These are phyloP conservation scores for Nettapus auritus DNA, from an alignment of 2,113 vertebrate genomes.

Conservation along the genomic window DNA sequence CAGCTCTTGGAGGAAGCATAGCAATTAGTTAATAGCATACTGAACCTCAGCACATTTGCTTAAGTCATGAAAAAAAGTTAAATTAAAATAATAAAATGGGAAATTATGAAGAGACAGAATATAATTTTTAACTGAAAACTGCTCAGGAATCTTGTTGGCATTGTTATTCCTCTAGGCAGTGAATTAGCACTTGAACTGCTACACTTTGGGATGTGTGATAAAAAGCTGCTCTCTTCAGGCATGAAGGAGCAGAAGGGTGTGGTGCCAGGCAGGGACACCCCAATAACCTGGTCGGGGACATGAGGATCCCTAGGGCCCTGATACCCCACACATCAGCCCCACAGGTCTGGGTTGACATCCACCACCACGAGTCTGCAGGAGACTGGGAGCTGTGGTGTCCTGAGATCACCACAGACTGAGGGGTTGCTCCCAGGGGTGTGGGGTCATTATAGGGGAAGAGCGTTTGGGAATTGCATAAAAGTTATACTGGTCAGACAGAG, in stretches of 20 bases:
- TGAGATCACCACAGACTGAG: neutral
- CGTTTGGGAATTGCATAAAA: neutral
- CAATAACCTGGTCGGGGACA: neutral
- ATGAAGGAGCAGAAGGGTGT: neutral
- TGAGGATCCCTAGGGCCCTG: neutral
- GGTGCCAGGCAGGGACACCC: rapidly evolving
- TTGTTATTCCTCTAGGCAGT: neutral
- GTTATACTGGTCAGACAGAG: neutral
- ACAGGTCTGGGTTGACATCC: neutral
- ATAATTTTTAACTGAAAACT: constrained; percentile 30
- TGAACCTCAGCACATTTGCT: neutral
- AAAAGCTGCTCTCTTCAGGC: neutral
- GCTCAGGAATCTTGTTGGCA: neutral
- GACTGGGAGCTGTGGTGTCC: neutral
- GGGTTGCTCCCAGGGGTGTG: neutral
- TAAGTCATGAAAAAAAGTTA: neutral
- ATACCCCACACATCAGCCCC: rapidly evolving
- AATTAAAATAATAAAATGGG: neutral
- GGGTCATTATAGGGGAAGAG: neutral
- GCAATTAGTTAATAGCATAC: neutral
- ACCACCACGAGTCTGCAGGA: neutral
- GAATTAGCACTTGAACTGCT: neutral
- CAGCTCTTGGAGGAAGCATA: neutral
- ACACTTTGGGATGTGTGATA: neutral
- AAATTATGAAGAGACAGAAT: neutral